phyloP scores from a whole-genome alignment of 1,140 invertebrate genomes.

The Drosophila lini region DNA sequence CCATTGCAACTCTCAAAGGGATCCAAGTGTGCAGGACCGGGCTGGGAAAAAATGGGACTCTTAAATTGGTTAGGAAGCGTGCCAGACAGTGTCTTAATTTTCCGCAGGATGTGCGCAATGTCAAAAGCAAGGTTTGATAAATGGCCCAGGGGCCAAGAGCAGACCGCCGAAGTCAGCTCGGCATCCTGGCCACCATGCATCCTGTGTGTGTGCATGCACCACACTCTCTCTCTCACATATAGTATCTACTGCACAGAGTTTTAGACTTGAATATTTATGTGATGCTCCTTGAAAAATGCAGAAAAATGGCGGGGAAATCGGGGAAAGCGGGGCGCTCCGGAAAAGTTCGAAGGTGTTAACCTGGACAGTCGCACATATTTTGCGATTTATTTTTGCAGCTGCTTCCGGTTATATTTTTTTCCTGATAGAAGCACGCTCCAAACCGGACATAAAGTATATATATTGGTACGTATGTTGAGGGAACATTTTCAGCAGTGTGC shows the following conservation, averaged over 20 bases:
- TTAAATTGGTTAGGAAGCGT: slow-evolving; percentile 75
- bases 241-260: slow-evolving; percentile 34
- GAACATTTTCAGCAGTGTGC: slow-evolving; percentile 26
- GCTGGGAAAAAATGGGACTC: slow-evolving; percentile 56
- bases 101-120: slow-evolving; percentile 78
- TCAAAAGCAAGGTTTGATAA: slow-evolving; percentile 80
- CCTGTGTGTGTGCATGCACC: slow-evolving; percentile 11
- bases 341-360: slow-evolving; percentile 50
- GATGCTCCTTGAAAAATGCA: slow-evolving; percentile 60
- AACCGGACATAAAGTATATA: slow-evolving; percentile 27
- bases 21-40: slow-evolving; percentile 2
- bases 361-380: slow-evolving; percentile 52
- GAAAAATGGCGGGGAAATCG: slow-evolving; percentile 4
- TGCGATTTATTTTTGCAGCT: slow-evolving; percentile 51
- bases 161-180: slow-evolving; percentile 40
- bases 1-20: slow-evolving; percentile 17
- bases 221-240: not conserved
- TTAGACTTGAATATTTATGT: slow-evolving; percentile 71
- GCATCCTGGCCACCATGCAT: slow-evolving; percentile 10
- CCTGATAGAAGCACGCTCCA: slow-evolving; percentile 32
- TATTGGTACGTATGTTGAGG: slow-evolving; percentile 1
- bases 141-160: slow-evolving; percentile 44
- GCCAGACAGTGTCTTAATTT: slow-evolving; percentile 79
- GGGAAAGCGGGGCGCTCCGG: not conserved
- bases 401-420: slow-evolving; percentile 29